Percentiles rank a stretch among this genome's conserved stretches.
Conservation (phyloP, 2,113 vertebrate species). For the Anolis sagrei region DNA sequence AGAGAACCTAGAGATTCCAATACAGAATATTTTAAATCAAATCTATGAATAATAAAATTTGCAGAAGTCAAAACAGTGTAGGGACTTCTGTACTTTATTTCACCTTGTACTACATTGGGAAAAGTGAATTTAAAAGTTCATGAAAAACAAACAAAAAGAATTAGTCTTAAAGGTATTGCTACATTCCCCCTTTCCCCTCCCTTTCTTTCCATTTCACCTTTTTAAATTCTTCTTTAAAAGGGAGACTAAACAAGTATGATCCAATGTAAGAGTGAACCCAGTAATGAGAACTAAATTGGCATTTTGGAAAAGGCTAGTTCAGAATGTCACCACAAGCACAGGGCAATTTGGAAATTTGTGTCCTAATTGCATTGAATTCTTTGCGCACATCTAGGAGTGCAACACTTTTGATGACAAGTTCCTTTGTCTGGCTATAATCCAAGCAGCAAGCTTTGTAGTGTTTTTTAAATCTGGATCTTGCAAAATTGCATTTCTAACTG, state of each 20-base stretch:
- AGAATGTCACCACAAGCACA: neutral
- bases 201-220: no score
- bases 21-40: no score
- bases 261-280: neutral
- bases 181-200: no score
- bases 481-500: neutral
- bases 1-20: no score
- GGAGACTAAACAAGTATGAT: neutral
- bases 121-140: no score
- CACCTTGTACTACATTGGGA: no score
- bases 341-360: neutral
- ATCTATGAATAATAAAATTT: no score
- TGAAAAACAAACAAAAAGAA: no score
- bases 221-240: neutral
- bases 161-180: no score
- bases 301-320: neutral
- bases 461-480: neutral
- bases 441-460: neutral
- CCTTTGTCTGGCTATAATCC: neutral
- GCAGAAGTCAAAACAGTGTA: no score
- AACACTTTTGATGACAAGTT: neutral
- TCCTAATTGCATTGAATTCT: neutral
- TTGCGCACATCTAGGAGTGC: neutral
- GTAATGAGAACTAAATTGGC: neutral
- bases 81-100: no score